These are phyloP conservation scores for Hystrix brachyura DNA, from an alignment of 2,113 vertebrate genomes.

Conservation along the genomic window DNA sequence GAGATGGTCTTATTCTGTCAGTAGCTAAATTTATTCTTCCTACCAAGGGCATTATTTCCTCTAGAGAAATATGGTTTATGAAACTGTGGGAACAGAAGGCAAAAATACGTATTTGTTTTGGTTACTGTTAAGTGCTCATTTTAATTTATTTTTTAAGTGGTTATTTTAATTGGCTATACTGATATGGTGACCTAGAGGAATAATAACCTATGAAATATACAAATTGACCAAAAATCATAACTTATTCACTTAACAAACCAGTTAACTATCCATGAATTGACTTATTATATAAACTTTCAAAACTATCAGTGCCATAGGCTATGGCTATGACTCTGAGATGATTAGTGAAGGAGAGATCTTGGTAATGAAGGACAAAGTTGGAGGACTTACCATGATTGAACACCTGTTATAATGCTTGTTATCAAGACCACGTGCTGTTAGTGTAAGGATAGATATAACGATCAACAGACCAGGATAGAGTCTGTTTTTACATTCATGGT, in stretches of 20 bases:
- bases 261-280: slow-evolving; percentile 51
- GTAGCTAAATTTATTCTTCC: slow-evolving; percentile 40
- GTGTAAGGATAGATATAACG: neutral
- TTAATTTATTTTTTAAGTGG: neutral
- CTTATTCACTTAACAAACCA: neutral
- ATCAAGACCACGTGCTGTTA: neutral
- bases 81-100: neutral
- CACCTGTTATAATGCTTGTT: neutral
- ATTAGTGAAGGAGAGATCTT: neutral
- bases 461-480: neutral
- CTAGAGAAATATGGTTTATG: slow-evolving; percentile 16
- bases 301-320: neutral
- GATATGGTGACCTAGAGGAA: neutral
- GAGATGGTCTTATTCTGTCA: neutral
- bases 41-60: neutral
- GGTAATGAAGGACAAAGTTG: slow-evolving; percentile 8
- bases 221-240: slow-evolving; percentile 6
- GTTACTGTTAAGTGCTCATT: neutral
- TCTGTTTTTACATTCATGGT: neutral
- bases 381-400: neutral
- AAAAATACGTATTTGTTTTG: neutral
- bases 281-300: slow-evolving; percentile 1
- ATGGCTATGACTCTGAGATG: neutral
- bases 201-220: slow-evolving; percentile 28
- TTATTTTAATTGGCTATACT: slow-evolving; percentile 21